These are phyloP conservation scores for Erithacus rubecula DNA, from an alignment of 2,797 vertebrate species.

Conservation along the genomic window DNA sequence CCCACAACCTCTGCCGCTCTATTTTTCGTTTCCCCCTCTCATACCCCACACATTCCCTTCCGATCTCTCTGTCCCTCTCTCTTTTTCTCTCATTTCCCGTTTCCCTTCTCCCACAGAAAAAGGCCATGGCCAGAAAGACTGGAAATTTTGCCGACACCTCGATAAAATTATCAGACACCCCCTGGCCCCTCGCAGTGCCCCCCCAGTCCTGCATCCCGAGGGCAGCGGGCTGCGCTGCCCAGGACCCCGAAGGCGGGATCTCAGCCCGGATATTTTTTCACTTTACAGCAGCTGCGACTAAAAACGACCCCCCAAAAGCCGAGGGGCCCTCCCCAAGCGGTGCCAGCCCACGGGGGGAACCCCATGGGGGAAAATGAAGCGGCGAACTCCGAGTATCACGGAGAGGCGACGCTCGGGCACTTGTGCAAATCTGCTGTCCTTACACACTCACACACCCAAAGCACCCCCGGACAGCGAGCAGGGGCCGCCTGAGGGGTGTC, in stretches of 20 bases:
- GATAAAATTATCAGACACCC: background rate
- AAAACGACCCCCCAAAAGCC: background rate
- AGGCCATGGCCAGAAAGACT: background rate
- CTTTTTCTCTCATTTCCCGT: background rate
- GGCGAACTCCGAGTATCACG: rapidly evolving
- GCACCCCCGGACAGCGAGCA: rapidly evolving
- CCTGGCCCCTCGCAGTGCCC: too few species aligned
- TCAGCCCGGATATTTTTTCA: rapidly evolving
- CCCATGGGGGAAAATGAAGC: background rate
- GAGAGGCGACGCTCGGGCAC: rapidly evolving
- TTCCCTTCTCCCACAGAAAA: background rate
- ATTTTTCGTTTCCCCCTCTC: background rate
- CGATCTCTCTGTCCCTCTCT: background rate
- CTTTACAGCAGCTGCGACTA: background rate
- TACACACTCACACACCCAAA: rapidly evolving
- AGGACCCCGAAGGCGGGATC: background rate
- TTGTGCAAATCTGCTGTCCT: background rate
- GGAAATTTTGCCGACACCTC: background rate
- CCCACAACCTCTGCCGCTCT: background rate
- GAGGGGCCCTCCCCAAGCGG: rapidly evolving
- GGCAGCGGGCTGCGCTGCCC: background rate
- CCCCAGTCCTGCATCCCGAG: background rate
- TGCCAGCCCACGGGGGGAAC: background rate
- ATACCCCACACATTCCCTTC: background rate
- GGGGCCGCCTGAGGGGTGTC: background rate